Evolutionary conservation across 2,797 vertebrate genomes (phyloP), one percentile per base, ranked within the genome.

Genomic region (Chelidonichthys spinosus): DNA sequence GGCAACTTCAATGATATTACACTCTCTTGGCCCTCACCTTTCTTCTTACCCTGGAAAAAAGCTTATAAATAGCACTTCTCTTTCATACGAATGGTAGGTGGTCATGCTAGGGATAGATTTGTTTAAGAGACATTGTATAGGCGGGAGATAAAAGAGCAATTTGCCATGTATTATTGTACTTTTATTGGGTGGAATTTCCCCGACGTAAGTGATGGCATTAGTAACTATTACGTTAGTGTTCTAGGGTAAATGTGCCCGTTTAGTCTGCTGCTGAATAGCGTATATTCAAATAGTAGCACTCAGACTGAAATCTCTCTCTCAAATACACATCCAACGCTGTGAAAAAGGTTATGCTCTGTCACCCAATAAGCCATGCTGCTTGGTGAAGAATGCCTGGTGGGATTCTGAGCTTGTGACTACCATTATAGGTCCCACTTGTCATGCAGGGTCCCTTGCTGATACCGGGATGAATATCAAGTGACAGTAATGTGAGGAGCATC

Each of bases 381-480:
- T 43, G 40, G 44, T 43, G 37, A 66, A 15, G 33, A 55, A 72
- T 58, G 32, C 37, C 37, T 35, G 33, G 7, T 59, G 36, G 64
- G 60, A 66, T 67, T 55, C 65, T 25, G 18, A 63, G 18, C 58
- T 33, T 35, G 49, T n/a, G 53, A 62, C 39, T 15, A 17, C 39
- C 44, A 50, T 59, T 61, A 32, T 60, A 46, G 68, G 63, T 65
- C 52, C 81, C 42, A 61, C 50, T 54, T 78, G 58, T 79, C 43
- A 50, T 50, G 11, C 50, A 68, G 15, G 36, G 36, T 79, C 69
- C 72, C 49, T 53, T 25, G 46, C 37, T 42, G 61, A 72, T 61
- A n/a, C 47, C 69, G 58, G 77, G 61, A 8, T 15, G 50, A 60
- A 39, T 63, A 72, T 47, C 50, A 77, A 63, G 55, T 83, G 70